Conservation (phyloP, 1,140 invertebrate genomes). For the Habropoda laboriosa region DNA sequence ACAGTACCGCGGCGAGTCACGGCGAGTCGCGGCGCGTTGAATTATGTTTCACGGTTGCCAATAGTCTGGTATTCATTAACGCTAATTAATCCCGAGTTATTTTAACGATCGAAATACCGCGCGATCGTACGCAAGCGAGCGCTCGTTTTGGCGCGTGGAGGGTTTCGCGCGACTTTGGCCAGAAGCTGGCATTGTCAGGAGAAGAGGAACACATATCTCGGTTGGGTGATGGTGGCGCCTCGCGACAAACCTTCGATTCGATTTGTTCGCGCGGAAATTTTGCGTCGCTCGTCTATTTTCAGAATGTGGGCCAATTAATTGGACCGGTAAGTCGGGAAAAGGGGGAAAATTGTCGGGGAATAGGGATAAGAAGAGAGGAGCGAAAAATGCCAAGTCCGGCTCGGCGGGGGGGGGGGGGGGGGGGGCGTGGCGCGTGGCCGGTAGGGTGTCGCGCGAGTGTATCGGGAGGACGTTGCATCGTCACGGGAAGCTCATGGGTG, state of each 20-base stretch:
- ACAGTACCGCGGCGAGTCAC: too few species aligned
- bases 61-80: slow-evolving; percentile 75
- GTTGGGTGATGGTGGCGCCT: too few species aligned
- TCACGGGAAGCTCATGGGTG: slow-evolving; percentile 77
- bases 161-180: not conserved
- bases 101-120: slow-evolving; percentile 53
- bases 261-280: slow-evolving; percentile 12
- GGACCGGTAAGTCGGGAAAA: slow-evolving; percentile 61
- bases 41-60: slow-evolving; percentile 71
- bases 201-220: not conserved
- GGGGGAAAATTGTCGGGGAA: slow-evolving; percentile 55
- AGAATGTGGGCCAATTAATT: slow-evolving; percentile 72
- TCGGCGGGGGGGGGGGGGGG: not conserved
- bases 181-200: slow-evolving; percentile 1
- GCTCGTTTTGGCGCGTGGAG: slow-evolving; percentile 5
- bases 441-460: not conserved
- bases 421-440: slow-evolving; percentile 14
- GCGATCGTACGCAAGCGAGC: not conserved
- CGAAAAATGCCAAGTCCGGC: too few species aligned
- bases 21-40: slow-evolving; percentile 33
- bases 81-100: slow-evolving; percentile 75
- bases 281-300: slow-evolving; percentile 62
- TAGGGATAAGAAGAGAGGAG: too few species aligned
- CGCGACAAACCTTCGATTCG: not conserved
- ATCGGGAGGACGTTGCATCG: slow-evolving; percentile 69